phyloP scores from a whole-genome alignment of 30 jellyfish, hydroid and myxozoan genomes.

The Mastigias papua region DNA sequence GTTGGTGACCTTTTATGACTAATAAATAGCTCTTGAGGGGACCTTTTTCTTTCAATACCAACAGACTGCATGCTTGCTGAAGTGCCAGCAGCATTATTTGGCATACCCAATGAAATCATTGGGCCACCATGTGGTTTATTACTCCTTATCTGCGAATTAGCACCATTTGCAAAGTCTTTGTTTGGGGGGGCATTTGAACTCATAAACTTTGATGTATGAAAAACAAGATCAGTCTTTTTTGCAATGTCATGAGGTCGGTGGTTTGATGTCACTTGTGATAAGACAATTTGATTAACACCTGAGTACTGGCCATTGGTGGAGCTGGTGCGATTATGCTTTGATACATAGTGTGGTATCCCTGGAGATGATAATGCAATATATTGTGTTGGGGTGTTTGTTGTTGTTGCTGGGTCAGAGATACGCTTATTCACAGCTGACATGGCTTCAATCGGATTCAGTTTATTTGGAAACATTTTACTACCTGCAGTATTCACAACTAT shows the following conservation, averaged over 20 bases:
- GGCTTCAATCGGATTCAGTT: conserved; percentile 82
- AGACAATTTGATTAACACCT: conserved; percentile 15
- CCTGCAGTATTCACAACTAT: background rate
- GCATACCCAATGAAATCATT: background rate
- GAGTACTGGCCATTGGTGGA: conserved; percentile 20
- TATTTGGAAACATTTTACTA: conserved; percentile 24
- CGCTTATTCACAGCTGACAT: conserved; percentile 84
- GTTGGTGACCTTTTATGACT: conserved; percentile 33
- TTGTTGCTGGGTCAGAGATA: conserved; percentile 43
- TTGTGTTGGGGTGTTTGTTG: conserved; percentile 45
- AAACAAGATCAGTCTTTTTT: conserved; percentile 11
- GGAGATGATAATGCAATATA: conserved; percentile 72
- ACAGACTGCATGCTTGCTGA: conserved; percentile 13
- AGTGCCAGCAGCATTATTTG: conserved; percentile 13
- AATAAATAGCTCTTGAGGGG: conserved; percentile 38
- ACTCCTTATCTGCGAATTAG: conserved; percentile 17
- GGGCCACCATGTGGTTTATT: background rate
- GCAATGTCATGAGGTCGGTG: background rate
- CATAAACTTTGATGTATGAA: conserved; percentile 22
- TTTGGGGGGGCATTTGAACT: background rate
- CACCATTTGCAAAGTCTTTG: conserved; percentile 17
- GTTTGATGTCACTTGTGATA: conserved; percentile 39
- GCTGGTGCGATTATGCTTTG: conserved; percentile 30
- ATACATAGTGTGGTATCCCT: conserved; percentile 58
- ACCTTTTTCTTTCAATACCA: conserved; percentile 28